Evolutionary conservation across 2,888 invertebrate genomes (phyloP).

Genomic region (Elaeidobius kamerunicus): DNA sequence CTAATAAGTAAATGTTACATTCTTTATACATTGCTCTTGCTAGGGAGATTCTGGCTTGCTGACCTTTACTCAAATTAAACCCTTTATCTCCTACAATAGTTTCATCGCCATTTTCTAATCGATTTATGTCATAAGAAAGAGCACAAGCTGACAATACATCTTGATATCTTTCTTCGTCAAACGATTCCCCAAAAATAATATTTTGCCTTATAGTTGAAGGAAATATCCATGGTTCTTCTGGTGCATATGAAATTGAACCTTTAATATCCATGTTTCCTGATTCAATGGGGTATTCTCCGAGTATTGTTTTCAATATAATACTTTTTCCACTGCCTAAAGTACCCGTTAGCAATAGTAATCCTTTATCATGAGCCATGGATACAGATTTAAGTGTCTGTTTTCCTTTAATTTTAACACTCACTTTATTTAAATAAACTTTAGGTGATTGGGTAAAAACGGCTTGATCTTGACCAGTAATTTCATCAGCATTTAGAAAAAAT

Average conservation of each 20-base stretch:
- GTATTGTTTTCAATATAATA: conserved; percentile 37
- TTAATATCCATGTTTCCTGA: conserved; percentile 32
- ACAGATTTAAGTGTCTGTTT: conserved; percentile 47
- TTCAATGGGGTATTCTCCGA: conserved; percentile 36
- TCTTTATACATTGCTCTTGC: conserved; percentile 41
- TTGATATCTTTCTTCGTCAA: conserved; percentile 43
- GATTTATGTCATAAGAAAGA: conserved; percentile 52
- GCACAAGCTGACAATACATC: conserved; percentile 49
- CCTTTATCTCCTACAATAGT: conserved; percentile 64
- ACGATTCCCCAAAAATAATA: conserved; percentile 45
- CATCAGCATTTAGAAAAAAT: conserved; percentile 14
- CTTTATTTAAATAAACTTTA: conserved; percentile 16
- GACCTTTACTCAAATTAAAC: conserved; percentile 62
- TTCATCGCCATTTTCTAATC: conserved; percentile 43
- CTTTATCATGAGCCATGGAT: conserved; percentile 47
- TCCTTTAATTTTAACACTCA: conserved; percentile 34
- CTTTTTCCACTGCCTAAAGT: conserved; percentile 50
- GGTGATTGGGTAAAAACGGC: background rate
- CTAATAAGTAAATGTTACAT: conserved; percentile 41
- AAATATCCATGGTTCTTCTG: conserved; percentile 43
- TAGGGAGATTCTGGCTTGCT: conserved; percentile 40
- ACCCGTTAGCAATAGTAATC: conserved; percentile 57
- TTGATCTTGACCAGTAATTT: background rate
- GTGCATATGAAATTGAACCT: conserved; percentile 40
- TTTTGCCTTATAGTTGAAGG: conserved; percentile 41